These are phyloP conservation scores for Physocephala rufipes DNA, from an alignment of 2,888 invertebrate species.

Conservation along the genomic window DNA sequence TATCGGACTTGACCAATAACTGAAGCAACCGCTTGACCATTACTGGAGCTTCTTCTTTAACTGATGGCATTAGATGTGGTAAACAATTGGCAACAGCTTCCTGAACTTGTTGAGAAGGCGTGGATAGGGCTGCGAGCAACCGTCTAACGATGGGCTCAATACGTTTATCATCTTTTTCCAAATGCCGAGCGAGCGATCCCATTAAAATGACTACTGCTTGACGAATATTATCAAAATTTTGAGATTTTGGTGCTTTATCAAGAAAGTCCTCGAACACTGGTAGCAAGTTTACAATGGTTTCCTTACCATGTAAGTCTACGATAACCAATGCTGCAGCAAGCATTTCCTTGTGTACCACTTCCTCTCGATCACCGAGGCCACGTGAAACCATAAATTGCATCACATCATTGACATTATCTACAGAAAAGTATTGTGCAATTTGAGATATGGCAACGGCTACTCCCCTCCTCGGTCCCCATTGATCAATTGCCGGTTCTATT, in stretches of 20 bases:
- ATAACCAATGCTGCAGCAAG: constrained; percentile 90
- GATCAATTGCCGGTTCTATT: constrained; percentile 84
- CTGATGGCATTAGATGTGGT: constrained; percentile 90
- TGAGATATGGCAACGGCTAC: constrained; percentile 84
- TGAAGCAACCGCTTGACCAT: constrained; percentile 88
- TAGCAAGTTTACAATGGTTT: constrained; percentile 77
- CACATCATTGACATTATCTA: constrained; percentile 75
- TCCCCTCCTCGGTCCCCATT: constrained; percentile 90
- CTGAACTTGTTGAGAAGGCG: constrained; percentile 98
- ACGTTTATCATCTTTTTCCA: constrained; percentile 87
- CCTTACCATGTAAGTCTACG: constrained; percentile 92
- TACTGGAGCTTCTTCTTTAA: constrained; percentile 89
- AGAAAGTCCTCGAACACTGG: constrained; percentile 94
- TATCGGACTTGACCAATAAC: constrained; percentile 87
- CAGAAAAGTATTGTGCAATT: constrained; percentile 73
- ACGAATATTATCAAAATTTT: constrained; percentile 89
- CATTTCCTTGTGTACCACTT: constrained; percentile 88
- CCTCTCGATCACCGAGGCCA: constrained; percentile 86
- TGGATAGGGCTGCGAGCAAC: constrained; percentile 89
- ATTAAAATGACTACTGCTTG: constrained; percentile 97
- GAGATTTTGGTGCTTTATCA: constrained; percentile 90
- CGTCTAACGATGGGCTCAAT: constrained; percentile 94
- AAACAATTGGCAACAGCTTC: constrained; percentile 97
- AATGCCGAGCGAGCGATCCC: constrained; percentile 96
- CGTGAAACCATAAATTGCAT: constrained; percentile 86